phyloP scores from a whole-genome alignment of 2,113 vertebrate species.

The Podocnemis expansa region DNA sequence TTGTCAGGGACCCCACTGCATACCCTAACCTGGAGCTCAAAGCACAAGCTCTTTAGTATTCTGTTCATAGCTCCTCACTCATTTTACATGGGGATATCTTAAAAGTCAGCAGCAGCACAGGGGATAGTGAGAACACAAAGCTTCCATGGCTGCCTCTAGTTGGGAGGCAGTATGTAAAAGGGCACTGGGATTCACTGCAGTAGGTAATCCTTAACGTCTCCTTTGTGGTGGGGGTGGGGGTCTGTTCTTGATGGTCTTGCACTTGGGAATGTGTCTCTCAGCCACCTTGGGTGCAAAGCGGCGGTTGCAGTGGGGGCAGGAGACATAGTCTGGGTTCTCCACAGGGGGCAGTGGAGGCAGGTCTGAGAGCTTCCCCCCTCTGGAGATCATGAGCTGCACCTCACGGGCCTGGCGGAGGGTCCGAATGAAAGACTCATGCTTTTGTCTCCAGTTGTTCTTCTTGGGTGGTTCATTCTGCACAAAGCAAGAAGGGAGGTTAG shows the following conservation, averaged over 20 bases:
- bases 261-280: conserved; percentile 81
- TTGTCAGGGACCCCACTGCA: not conserved
- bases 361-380: conserved; percentile 60
- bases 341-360: conserved; percentile 58
- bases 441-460: conserved; percentile 78
- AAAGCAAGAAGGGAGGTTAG: conserved; percentile 4
- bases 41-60: conserved; percentile 13
- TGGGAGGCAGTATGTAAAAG: not conserved
- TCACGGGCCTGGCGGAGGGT: conserved; percentile 67
- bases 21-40: not conserved
- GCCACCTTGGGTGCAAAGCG: conserved; percentile 78
- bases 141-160: not conserved
- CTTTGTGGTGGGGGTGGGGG: conserved; percentile 69
- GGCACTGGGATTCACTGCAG: not conserved
- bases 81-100: not conserved
- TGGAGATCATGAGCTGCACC: conserved; percentile 66
- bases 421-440: conserved; percentile 75
- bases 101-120: not conserved
- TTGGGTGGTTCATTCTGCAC: conserved; percentile 60
- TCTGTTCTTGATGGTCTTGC: conserved; percentile 78
- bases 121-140: not conserved
- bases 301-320: conserved; percentile 80
- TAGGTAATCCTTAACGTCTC: conserved; percentile 10
- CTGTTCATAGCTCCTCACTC: not conserved
- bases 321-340: conserved; percentile 74